Evolutionary conservation across 2,888 invertebrate species (phyloP).

Genomic region (Dynastes grantii): DNA sequence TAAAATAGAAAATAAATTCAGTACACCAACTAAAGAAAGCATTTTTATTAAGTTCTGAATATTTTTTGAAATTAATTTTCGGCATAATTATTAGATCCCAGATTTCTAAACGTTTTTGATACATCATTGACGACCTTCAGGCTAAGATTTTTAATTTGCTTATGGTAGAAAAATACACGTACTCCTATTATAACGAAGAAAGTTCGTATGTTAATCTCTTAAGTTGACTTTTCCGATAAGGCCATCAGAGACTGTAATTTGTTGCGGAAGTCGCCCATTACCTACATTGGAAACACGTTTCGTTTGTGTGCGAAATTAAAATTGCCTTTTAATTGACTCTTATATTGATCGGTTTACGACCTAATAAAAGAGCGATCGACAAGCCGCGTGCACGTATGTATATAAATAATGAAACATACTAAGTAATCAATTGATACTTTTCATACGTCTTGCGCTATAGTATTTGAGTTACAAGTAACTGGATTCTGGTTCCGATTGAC

Average conservation of each 20-base stretch:
- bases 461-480: not conserved
- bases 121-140: too few species aligned
- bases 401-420: not conserved
- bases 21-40: too few species aligned
- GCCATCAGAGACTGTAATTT: slow-evolving; percentile 3
- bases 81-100: too few species aligned
- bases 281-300: slow-evolving; percentile 30
- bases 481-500: not conserved
- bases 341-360: slow-evolving; percentile 42
- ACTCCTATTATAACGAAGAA: too few species aligned
- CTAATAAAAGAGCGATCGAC: slow-evolving; percentile 15
- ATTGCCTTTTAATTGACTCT: slow-evolving; percentile 41
- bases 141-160: too few species aligned
- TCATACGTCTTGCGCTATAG: not conserved
- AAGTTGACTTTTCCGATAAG: too few species aligned
- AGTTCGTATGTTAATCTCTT: too few species aligned
- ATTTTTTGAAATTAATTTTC: too few species aligned
- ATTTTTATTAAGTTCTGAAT: too few species aligned
- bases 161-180: too few species aligned
- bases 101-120: too few species aligned
- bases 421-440: not conserved
- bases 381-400: not conserved
- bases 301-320: slow-evolving; percentile 41
- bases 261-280: slow-evolving; percentile 19
- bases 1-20: too few species aligned